Conservation (phyloP, 2,797 vertebrate species). For the Semaprochilodus insignis region DNA sequence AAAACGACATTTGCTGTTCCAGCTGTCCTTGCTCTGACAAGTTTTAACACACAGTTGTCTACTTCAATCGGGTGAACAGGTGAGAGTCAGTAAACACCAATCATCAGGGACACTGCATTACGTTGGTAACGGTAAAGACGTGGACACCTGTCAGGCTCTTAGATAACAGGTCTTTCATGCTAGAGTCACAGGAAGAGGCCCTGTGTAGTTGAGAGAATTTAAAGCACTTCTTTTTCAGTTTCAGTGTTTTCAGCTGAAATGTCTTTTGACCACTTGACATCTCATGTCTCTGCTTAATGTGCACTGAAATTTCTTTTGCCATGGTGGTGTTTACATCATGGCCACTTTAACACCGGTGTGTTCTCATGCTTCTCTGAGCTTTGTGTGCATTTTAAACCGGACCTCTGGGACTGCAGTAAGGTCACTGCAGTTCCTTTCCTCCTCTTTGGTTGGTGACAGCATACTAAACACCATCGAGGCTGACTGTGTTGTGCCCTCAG, state of each 20-base stretch:
- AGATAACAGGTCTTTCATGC: slow-evolving; percentile 3
- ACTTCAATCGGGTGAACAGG: slow-evolving; percentile 28
- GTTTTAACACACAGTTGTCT: slow-evolving; percentile 11
- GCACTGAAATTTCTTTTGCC: background rate
- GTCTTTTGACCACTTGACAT: background rate
- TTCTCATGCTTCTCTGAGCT: slow-evolving; percentile 2
- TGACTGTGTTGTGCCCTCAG: slow-evolving; percentile 49
- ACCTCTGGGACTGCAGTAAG: slow-evolving; percentile 16
- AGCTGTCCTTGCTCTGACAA: slow-evolving; percentile 31
- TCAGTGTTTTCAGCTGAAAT: no score
- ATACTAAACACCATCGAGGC: slow-evolving; percentile 44
- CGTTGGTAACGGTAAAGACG: background rate
- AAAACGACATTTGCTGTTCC: slow-evolving; percentile 1
- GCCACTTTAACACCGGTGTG: background rate
- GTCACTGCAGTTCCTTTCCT: slow-evolving; percentile 11
- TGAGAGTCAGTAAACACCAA: slow-evolving; percentile 26
- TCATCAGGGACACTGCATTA: background rate
- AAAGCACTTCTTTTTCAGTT: background rate
- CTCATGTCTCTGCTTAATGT: background rate
- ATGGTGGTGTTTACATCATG: background rate
- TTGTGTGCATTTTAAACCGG: slow-evolving; percentile 1
- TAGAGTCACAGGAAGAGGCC: background rate
- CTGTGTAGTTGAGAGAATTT: background rate
- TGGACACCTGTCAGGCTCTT: slow-evolving; percentile 27
- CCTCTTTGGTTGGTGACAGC: slow-evolving; percentile 31